Conservation (phyloP, 1,140 invertebrate species). For the Lepidurus apus region DNA sequence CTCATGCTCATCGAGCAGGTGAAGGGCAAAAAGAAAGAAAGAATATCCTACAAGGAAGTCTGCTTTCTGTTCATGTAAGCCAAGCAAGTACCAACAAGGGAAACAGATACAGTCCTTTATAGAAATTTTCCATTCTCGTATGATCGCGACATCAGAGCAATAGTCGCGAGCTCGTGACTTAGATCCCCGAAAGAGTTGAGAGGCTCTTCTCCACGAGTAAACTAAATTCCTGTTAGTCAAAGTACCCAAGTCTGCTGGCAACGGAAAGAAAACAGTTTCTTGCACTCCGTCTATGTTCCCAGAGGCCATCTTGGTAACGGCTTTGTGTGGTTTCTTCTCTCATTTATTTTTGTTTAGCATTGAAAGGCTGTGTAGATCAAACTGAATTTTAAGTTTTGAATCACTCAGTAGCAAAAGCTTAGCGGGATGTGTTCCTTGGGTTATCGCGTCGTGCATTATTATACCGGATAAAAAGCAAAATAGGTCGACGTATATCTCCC, state of each 20-base stretch:
- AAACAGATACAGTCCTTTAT: neutral
- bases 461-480: neutral
- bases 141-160: too few relatives aligned
- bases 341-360: too few relatives aligned
- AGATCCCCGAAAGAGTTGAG: neutral
- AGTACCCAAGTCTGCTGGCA: neutral
- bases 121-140: neutral
- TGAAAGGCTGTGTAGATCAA: too few relatives aligned
- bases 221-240: neutral
- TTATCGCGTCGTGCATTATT: neutral
- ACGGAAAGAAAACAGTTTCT: too few relatives aligned
- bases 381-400: too few relatives aligned
- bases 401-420: too few relatives aligned
- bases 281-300: too few relatives aligned
- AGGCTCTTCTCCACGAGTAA: neutral
- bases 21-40: neutral
- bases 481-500: slow-evolving; percentile 9
- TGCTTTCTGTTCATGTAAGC: neutral
- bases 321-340: too few relatives aligned
- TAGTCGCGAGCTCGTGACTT: too few relatives aligned
- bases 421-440: too few relatives aligned
- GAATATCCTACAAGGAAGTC: neutral
- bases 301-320: too few relatives aligned
- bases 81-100: neutral
- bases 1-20: neutral